These are phyloP conservation scores for Drosophila mayaguana DNA, from an alignment of 2,888 invertebrate genomes.

Conservation along the genomic window DNA sequence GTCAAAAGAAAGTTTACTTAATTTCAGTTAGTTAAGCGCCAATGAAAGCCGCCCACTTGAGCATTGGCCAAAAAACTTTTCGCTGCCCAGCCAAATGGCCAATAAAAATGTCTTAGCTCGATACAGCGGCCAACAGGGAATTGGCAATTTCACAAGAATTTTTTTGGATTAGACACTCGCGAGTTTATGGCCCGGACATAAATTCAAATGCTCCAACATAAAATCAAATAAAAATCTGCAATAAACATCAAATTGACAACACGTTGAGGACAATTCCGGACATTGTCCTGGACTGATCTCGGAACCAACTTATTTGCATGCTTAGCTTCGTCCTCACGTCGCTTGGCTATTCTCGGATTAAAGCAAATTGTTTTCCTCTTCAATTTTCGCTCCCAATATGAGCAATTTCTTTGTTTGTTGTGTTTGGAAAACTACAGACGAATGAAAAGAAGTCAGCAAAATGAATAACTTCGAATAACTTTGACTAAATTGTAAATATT, in stretches of 20 bases:
- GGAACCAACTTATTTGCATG: conserved; percentile 36
- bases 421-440: background rate
- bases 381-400: conserved; percentile 3
- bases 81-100: conserved; percentile 66
- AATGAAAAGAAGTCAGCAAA: no score
- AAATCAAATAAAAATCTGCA: conserved; percentile 77
- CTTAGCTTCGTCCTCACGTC: conserved; percentile 6
- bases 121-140: conserved; percentile 36
- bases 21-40: conserved; percentile 80
- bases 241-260: conserved; percentile 77
- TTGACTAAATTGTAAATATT: background rate
- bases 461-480: background rate
- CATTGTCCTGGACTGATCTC: background rate
- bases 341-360: background rate
- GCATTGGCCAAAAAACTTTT: conserved; percentile 73
- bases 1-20: conserved; percentile 80
- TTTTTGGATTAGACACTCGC: conserved; percentile 62
- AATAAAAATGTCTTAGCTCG: conserved; percentile 66
- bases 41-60: conserved; percentile 77
- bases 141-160: conserved; percentile 72
- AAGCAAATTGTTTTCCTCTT: conserved; percentile 19
- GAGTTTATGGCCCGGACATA: conserved; percentile 69
- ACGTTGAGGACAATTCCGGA: conserved; percentile 47
- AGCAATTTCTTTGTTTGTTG: conserved; percentile 13
- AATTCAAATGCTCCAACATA: conserved; percentile 71